Evolutionary conservation across 1,140 invertebrate genomes (phyloP).

Genomic region (Musca vetustissima): DNA sequence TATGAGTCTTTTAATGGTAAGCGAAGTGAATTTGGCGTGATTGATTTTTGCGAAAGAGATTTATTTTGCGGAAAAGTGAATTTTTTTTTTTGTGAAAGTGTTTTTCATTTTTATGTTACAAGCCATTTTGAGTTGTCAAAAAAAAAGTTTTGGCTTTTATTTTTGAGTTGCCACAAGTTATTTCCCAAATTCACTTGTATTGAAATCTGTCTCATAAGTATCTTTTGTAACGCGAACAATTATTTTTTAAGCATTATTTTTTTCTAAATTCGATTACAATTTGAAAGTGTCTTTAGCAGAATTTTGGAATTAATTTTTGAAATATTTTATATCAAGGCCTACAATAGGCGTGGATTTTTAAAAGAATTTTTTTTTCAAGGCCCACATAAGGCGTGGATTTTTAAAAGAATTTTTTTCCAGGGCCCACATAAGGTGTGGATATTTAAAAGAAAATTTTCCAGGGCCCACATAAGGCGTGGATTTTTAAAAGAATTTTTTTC

Average conservation of each 20-base stretch:
- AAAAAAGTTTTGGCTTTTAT: not conserved
- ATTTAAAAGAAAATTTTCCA: no score
- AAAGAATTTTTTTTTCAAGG: no score
- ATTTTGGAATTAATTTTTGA: no score
- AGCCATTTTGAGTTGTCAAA: not conserved
- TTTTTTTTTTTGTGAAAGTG: no score
- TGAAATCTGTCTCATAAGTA: conserved; percentile 57
- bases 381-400: no score
- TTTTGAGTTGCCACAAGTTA: conserved; percentile 45
- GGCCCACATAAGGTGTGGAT: no score
- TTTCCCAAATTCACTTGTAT: conserved; percentile 55
- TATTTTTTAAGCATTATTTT: conserved; percentile 17
- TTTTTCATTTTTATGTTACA: not conserved
- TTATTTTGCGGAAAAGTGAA: not conserved
- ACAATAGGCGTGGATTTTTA: no score
- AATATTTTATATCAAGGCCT: no score
- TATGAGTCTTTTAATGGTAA: no score
- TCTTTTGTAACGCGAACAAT: conserved; percentile 47
- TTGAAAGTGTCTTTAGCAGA: not conserved
- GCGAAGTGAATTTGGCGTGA: conserved; percentile 20
- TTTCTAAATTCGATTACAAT: conserved; percentile 15
- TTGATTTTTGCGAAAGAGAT: not conserved
- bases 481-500: no score
- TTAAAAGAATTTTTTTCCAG: no score
- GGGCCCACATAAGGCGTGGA: no score